Percentiles rank a stretch among this genome's conserved stretches.
These are phyloP conservation scores for Pseudococcus jackbeardsleyi DNA, from an alignment of 2,888 invertebrate genomes.

Conservation along the genomic window DNA sequence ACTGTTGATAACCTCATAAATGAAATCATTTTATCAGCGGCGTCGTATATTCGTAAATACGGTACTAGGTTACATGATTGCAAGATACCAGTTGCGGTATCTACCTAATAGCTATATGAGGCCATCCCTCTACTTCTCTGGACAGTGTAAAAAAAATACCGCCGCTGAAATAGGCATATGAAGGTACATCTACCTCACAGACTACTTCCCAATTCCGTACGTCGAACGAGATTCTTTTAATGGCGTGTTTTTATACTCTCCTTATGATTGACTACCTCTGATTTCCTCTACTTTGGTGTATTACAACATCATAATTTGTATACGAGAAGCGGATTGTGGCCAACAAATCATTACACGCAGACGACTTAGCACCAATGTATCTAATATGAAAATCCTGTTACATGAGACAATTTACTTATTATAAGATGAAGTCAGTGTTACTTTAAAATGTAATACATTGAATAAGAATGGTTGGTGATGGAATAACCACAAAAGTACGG, in stretches of 20 bases:
- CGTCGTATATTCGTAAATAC: conserved; percentile 19
- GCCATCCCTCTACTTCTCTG: not conserved
- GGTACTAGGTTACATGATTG: conserved; percentile 31
- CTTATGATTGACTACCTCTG: conserved; percentile 8
- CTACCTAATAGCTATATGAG: not conserved
- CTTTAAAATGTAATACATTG: not conserved
- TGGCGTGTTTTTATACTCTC: not conserved
- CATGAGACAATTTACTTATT: not conserved
- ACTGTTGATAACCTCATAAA: conserved; percentile 40
- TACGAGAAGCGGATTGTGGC: conserved; percentile 5
- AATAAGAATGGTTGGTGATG: not conserved
- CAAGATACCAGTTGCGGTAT: conserved; percentile 40
- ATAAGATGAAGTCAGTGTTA: not conserved
- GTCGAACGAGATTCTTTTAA: conserved; percentile 5
- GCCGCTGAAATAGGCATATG: not conserved
- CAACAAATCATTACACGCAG: conserved; percentile 10
- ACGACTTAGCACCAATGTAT: not conserved
- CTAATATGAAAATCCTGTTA: conserved; percentile 21
- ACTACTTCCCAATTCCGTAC: conserved; percentile 15
- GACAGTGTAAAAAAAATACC: conserved; percentile 4
- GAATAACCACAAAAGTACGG: not conserved
- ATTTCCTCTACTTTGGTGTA: not conserved
- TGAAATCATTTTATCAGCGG: conserved; percentile 25
- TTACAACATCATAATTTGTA: not conserved
- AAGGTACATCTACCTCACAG: not conserved